These are phyloP conservation scores for Festucalex cinctus DNA, from an alignment of 2,113 vertebrate species.

Conservation along the genomic window DNA sequence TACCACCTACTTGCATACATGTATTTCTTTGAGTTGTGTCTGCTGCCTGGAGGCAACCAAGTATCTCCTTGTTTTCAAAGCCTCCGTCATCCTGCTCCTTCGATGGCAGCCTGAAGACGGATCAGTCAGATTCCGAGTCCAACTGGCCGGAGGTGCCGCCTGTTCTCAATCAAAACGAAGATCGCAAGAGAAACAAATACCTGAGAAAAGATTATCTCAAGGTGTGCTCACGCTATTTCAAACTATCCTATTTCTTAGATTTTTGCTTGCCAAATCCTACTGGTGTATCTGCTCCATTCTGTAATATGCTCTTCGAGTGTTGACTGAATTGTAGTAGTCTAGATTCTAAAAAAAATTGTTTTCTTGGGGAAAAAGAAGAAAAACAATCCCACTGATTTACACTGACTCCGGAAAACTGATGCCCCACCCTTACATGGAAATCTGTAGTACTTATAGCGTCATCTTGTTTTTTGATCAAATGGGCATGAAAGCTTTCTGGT, in stretches of 20 bases:
- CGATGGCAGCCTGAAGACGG: slow-evolving; percentile 78
- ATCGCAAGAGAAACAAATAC: slow-evolving; percentile 89
- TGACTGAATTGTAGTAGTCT: background rate
- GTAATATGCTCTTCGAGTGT: too few relatives aligned
- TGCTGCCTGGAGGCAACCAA: background rate
- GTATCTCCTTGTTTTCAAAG: slow-evolving; percentile 30
- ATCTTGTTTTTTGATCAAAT: background rate
- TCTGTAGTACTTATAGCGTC: background rate
- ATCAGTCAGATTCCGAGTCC: slow-evolving; percentile 76
- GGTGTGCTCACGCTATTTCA: slow-evolving; percentile 61
- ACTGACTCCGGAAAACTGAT: background rate
- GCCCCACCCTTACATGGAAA: background rate
- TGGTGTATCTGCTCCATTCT: too few relatives aligned
- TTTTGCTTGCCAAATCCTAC: too few relatives aligned
- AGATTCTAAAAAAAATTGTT: background rate
- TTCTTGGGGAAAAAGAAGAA: background rate
- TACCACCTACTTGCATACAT: slow-evolving; percentile 45
- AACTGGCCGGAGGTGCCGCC: slow-evolving; percentile 87
- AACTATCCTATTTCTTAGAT: too few relatives aligned
- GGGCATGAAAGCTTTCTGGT: background rate
- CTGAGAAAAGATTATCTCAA: slow-evolving; percentile 95
- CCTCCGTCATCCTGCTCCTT: slow-evolving; percentile 73
- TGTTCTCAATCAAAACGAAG: slow-evolving; percentile 89
- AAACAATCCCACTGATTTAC: background rate
- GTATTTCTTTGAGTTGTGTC: background rate